Evolutionary conservation across 2,797 vertebrate species (phyloP).

Genomic region (Prunella strophiata): DNA sequence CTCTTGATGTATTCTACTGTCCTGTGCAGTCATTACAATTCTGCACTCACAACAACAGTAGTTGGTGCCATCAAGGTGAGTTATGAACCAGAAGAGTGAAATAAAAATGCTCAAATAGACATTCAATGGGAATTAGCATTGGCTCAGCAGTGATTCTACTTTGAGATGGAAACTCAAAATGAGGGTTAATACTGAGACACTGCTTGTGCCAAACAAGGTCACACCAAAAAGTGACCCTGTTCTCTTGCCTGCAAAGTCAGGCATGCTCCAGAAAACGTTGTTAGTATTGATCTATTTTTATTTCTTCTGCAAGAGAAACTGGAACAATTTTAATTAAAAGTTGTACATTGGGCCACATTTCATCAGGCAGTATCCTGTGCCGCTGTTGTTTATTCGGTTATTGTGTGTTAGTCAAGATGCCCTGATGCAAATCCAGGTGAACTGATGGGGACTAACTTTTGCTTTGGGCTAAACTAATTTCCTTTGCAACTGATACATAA

Average conservation of each 20-base stretch:
- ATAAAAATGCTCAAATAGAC: background rate
- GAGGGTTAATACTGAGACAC: background rate
- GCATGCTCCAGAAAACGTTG: background rate
- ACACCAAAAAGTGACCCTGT: background rate
- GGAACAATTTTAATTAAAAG: background rate
- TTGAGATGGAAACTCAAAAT: background rate
- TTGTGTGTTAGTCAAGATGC: background rate
- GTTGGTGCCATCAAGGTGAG: conserved; percentile 91
- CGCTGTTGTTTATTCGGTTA: background rate
- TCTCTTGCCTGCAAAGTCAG: background rate
- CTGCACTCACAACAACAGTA: conserved; percentile 89
- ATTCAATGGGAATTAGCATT: background rate
- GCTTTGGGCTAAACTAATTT: background rate
- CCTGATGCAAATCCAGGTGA: background rate
- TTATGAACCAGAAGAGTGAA: background rate
- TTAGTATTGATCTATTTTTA: background rate
- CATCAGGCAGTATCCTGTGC: background rate
- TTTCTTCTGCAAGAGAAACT: background rate
- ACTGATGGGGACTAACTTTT: background rate
- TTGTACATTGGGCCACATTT: background rate
- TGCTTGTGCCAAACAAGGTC: background rate
- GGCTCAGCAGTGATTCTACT: background rate
- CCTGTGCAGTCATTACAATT: conserved; percentile 92
- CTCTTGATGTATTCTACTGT: conserved; percentile 91
- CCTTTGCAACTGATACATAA: background rate